A percentile compares a stretch with the other conserved stretches of the same genome.
These are phyloP conservation scores for Erethizon dorsatum DNA, from an alignment of 2,797 vertebrate species.

Conservation along the genomic window DNA sequence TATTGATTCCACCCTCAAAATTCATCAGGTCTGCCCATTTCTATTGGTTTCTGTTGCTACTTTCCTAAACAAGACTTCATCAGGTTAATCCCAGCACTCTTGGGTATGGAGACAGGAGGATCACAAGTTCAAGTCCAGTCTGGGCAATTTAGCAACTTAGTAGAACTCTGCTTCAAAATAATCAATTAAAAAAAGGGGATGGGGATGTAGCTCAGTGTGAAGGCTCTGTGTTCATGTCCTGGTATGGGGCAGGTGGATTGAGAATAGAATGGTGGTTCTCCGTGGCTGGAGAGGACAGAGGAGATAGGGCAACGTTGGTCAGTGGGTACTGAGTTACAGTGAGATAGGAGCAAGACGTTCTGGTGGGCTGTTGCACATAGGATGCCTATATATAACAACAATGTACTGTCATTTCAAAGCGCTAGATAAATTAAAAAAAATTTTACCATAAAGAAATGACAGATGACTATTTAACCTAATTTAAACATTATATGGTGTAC, in stretches of 20 bases:
- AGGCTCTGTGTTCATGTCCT: not conserved
- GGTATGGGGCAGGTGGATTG: not conserved
- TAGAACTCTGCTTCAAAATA: not conserved
- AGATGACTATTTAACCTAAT: not conserved
- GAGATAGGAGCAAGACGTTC: not conserved
- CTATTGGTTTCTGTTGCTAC: not conserved
- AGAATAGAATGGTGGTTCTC: not conserved
- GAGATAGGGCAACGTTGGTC: not conserved
- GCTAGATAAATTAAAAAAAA: not conserved
- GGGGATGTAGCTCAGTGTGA: not conserved
- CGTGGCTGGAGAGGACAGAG: no score
- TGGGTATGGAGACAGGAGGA: not conserved
- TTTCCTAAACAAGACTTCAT: conserved; percentile 1
- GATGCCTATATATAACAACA: not conserved
- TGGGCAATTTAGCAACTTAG: not conserved
- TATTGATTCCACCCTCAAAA: not conserved
- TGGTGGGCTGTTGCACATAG: not conserved
- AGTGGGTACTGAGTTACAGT: not conserved
- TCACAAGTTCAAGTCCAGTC: not conserved
- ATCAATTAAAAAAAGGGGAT: not conserved
- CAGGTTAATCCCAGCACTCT: not conserved
- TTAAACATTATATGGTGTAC: not conserved
- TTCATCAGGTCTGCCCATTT: not conserved
- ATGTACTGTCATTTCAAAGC: not conserved
- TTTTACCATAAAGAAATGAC: not conserved